Evolutionary conservation across 2,888 invertebrate genomes (phyloP).

Genomic region (Gasteruption jaculator): DNA sequence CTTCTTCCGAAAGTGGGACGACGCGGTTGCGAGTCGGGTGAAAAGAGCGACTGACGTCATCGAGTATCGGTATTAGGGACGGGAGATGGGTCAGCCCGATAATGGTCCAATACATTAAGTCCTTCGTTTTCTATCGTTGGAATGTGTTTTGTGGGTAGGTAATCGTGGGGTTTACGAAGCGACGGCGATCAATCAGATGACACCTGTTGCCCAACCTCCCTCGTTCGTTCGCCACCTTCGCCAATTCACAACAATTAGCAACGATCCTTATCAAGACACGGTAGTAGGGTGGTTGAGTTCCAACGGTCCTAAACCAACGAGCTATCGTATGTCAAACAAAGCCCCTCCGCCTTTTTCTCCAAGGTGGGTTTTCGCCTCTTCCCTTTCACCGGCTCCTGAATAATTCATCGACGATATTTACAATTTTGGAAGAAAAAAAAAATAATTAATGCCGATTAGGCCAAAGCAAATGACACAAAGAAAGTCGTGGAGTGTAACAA

Average conservation of each 20-base stretch:
- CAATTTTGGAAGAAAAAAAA: too few relatives aligned
- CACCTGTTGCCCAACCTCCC: constrained; percentile 49
- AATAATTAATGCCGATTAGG: too few relatives aligned
- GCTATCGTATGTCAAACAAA: constrained; percentile 13
- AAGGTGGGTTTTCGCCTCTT: neutral
- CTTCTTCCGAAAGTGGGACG: too few relatives aligned
- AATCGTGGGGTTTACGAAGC: constrained; percentile 43
- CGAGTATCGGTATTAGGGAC: too few relatives aligned
- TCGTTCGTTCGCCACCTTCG: constrained; percentile 45
- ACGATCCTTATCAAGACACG: constrained; percentile 46
- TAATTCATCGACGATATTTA: neutral
- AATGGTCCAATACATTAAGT: constrained; percentile 43
- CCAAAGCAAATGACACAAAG: too few relatives aligned
- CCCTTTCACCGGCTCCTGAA: neutral
- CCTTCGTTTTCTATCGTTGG: constrained; percentile 38
- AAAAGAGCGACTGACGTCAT: too few relatives aligned
- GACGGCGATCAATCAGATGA: constrained; percentile 51
- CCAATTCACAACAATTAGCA: constrained; percentile 49
- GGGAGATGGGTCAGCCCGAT: constrained; percentile 34
- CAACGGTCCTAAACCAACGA: constrained; percentile 24
- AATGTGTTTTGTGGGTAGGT: constrained; percentile 47
- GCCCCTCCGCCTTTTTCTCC: neutral
- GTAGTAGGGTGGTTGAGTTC: constrained; percentile 25
- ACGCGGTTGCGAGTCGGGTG: too few relatives aligned
- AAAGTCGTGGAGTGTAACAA: too few relatives aligned